Base-by-base conservation (phyloP, 2,888 invertebrate species). In the Bhutanitis thaidina region DNA sequence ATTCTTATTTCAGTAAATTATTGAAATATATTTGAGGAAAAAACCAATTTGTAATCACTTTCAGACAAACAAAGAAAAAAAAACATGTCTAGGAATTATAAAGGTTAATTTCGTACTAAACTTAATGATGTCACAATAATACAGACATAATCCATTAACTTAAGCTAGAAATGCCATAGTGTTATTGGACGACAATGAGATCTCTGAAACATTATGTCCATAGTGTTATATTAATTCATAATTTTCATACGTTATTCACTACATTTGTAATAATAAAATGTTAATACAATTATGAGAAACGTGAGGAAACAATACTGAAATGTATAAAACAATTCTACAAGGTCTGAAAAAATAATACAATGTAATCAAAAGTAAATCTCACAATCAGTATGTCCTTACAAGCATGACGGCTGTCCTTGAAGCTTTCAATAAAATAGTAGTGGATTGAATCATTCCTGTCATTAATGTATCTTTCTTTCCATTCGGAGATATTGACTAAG, bases 161-260 rank as follows among this genome's bases (percentile, higher is more conserved):
- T 86, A 88, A 77, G 80, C 84, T 87, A 89, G 78, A 89, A 89
- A 88, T 88, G 88, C 89, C 80, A 82, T 86, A 84, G 80, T 87
- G 82, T 86, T 88, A 87, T 88, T 89, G 88, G 87, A 88, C 87
- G 74, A 85, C 80, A 85, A 84, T 87, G 88, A 89, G 88, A 88
- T 89, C 88, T 87, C 85, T 80, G 83, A 81, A 81, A 80, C 77
- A 77, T 80, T 74, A 78, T 76, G 75, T 77, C 72, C 80, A 79
- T 77, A 77, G 75, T 66, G 20, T 3, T 78, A 81, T 77, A 74
- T 76, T 74, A 72, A 74, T 71, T 76, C 67, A 69, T 73, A 78
- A 77, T 78, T 79, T 62, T 71, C 77, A 72, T 72, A 75, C 65
- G 74, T 69, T 74, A 74, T 74, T 72, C 66, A 67, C 80, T 82